Evolutionary conservation across 2,113 vertebrate species (phyloP), one percentile per base, ranked within the genome.

Genomic region (Pachycephala philippinensis): DNA sequence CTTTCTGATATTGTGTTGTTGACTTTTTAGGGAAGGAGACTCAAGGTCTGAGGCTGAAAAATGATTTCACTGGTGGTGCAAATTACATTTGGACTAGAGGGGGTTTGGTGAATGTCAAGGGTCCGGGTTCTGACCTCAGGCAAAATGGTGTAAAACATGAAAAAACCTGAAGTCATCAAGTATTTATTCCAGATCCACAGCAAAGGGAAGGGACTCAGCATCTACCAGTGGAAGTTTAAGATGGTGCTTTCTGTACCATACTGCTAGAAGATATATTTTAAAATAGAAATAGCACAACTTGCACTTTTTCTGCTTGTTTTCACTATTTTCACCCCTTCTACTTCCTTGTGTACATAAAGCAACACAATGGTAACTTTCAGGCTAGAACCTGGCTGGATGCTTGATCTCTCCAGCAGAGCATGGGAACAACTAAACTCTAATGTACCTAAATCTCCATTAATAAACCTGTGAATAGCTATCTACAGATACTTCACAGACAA

Each of bases 1-100:
- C 33, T 96, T 96, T 89, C 94, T 91, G 57, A n/a, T 78, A 80
- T 45, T 88, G 47, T 76, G 33, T 23, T 92, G 76, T 60, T 91
- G 60, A 70, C 22, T 52, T 86, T 84, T 93, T 84, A 66, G n/a
- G 49, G 68, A 84, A 94, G 76, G 71, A 90, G 14, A 75, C 18
- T 91, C 71, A 83, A 92, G 37, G 61, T 95, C 84, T 77, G 79
- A 95, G 63, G 23, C 44, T 92, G 85, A 83, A 80, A 92, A 94
- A 87, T 45, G 1, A 90, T 91, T 61, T 65, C 35, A 80, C 24
- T 4, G 3, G 54, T 95, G 53, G 68, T 84, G 75, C 23, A 77
- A 97, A 89, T 84, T 93, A 69, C 22, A 45, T 74, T 84, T 74
- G 47, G 45, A 60, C 52, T 92, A 59, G 54, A 76, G 31, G 31